Evolutionary conservation across 1,140 invertebrate species (phyloP), one percentile per base, ranked within the genome.

Genomic region (Drosophila asahinai): DNA sequence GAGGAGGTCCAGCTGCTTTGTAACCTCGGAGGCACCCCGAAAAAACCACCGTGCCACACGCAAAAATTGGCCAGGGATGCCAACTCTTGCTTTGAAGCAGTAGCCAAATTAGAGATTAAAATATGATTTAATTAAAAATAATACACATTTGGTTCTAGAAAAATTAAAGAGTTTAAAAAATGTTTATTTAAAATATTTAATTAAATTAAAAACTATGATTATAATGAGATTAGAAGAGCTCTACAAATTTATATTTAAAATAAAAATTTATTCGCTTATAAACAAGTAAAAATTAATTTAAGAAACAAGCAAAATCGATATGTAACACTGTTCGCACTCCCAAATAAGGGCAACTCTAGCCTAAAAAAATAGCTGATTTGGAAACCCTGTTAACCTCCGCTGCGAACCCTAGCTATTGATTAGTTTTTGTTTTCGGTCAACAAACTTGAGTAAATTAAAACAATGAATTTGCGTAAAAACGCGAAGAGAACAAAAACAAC

Each of bases 371-470:
- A 40, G 14, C 36, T n/a, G 19, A 15, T 25, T 57, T 40, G 14
- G 19, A 19, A 40, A 57, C 54, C 54, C 36, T 40, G 54, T 57
- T 57, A 57, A 57, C 54, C 54, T 25, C 54, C 52, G 33, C 45
- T 38, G 52, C 48, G 63, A 48, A 30, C 36, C 30, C 62, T 49
- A 61, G 45, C 30, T 67, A 90, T 89, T 89, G 84, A 89, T 89
- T 90, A 89, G 84, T 89, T 89, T 89, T 89, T 89, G 86, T 84
- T 90, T 90, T 90, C 86, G 84, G 86, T 89, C 84, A 89, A 90
- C 86, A 84, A 84, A 89, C 84, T 89, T 89, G 78, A 81, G 86
- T 89, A 89, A 89, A 89, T 90, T 90, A 90, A 89, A 89, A 90
- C 84, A 89, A 89, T 89, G 81, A 89, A 89, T 90, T 89, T 89